A percentile compares a stretch with the other conserved stretches of the same genome.
Conservation (phyloP, 2,888 invertebrate species). For the Limnephilus auricula region DNA sequence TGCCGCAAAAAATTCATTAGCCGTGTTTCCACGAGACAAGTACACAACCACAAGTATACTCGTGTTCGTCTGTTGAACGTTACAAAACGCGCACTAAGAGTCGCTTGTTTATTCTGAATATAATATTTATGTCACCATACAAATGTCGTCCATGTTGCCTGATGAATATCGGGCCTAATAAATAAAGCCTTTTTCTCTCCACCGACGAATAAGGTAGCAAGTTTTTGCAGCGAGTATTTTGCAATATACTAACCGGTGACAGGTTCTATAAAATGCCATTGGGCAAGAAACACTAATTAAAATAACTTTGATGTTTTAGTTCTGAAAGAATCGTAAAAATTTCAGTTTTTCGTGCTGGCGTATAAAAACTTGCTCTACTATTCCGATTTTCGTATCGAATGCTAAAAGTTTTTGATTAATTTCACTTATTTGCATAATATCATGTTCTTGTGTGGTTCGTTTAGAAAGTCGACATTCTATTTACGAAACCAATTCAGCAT, state of each 20-base stretch:
- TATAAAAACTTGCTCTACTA: background rate
- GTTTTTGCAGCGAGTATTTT: conserved; percentile 17
- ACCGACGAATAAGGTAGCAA: conserved; percentile 12
- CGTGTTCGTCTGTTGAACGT: background rate
- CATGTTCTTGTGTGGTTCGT: background rate
- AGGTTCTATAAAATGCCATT: conserved; percentile 25
- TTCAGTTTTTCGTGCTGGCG: background rate
- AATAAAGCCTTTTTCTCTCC: conserved; percentile 40
- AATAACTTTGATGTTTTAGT: conserved; percentile 5
- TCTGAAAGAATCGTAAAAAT: conserved; percentile 6
- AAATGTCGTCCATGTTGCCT: conserved; percentile 48
- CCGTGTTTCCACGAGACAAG: conserved; percentile 40
- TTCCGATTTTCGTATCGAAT: background rate
- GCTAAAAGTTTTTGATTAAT: conserved; percentile 2
- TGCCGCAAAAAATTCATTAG: conserved; percentile 35
- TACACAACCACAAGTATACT: background rate
- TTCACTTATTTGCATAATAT: background rate
- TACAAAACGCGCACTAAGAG: conserved; percentile 32
- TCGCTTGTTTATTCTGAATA: conserved; percentile 43
- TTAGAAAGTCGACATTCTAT: background rate
- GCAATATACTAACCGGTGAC: conserved; percentile 12
- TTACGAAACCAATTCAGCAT: background rate
- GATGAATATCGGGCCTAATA: conserved; percentile 46
- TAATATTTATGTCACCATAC: conserved; percentile 54
- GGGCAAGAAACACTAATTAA: conserved; percentile 12